Evolutionary conservation across 2,888 invertebrate genomes (phyloP), one percentile per base, ranked within the genome.

Genomic region (Blomia tropicalis): DNA sequence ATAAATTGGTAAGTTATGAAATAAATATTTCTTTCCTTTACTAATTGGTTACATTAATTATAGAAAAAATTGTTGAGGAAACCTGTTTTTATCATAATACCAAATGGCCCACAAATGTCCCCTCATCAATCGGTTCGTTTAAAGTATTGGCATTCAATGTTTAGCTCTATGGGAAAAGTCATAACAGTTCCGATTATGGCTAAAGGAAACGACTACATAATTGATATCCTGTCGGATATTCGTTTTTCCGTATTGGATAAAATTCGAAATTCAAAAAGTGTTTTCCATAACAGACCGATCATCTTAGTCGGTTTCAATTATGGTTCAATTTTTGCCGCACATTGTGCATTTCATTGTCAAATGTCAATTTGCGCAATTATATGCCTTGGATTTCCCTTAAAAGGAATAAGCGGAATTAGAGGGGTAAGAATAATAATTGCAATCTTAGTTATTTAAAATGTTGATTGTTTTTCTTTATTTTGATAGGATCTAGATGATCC

Each of bases 281-380:
- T 82, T 67, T 81, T 79, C 71, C 80, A 79, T 47, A 78, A 44
- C 54, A 4, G 83, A 65, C 82, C 83, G 43, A 80, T 88, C 27
- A 79, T 87, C 64, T 74, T 87, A n/a, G 75, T 85, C 62, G 87
- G 87, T 11, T 83, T 85, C 72, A 82, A 83, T 70, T 79, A 82
- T 32, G 85, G 85, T n/a, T 80, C 84, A 19, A 78, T 84, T 0
- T 74, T 87, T 43, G 85, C 86, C 41, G 69, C 70, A 2, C 69
- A 80, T 79, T 62, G 64, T 53, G 65, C 65, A 0, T 44, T 65
- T 17, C 59, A 65, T 17, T 59, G 53, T 30, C 31, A 27, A 5
- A 2, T 23, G 7, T 25, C 78, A 58, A 81, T 87, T 7, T 78
- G 81, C 25, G 84, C 84, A 58, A 81, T 85, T 2, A 78, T 87